Conservation (phyloP, 2,113 vertebrate genomes). For the Cebidichthys violaceus region DNA sequence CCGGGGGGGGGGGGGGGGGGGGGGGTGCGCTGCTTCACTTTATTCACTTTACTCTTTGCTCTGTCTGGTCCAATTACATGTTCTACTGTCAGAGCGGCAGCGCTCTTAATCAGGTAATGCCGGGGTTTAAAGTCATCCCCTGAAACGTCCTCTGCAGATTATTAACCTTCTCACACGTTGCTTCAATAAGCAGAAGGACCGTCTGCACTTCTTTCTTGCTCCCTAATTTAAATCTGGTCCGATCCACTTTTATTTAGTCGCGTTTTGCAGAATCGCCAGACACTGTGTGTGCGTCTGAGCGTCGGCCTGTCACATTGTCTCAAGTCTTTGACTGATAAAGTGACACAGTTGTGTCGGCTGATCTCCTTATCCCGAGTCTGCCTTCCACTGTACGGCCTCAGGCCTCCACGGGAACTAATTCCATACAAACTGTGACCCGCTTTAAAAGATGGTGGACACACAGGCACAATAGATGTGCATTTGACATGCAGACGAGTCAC, state of each 20-base stretch:
- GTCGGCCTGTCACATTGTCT: slow-evolving; percentile 53
- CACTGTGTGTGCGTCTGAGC: slow-evolving; percentile 13
- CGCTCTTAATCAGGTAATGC: slow-evolving; percentile 78
- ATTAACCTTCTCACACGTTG: slow-evolving; percentile 33
- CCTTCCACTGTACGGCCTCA: slow-evolving; percentile 53
- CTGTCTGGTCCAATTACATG: slow-evolving; percentile 80
- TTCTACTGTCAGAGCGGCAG: slow-evolving; percentile 67
- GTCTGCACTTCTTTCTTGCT: background rate
- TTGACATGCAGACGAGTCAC: slow-evolving; percentile 44
- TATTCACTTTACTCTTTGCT: slow-evolving; percentile 68
- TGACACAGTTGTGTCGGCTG: slow-evolving; percentile 75
- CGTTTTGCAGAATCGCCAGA: slow-evolving; percentile 28
- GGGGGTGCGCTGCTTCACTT: slow-evolving; percentile 35
- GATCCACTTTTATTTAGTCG: background rate
- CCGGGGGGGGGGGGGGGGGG: background rate
- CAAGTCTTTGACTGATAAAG: slow-evolving; percentile 61
- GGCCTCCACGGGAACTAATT: slow-evolving; percentile 62
- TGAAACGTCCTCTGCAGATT: slow-evolving; percentile 52
- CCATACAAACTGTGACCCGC: slow-evolving; percentile 55
- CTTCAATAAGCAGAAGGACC: slow-evolving; percentile 27
- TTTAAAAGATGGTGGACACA: slow-evolving; percentile 50
- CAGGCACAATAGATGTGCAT: slow-evolving; percentile 29
- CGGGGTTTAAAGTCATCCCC: slow-evolving; percentile 61
- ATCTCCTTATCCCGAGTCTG: slow-evolving; percentile 57
- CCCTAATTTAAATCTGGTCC: slow-evolving; percentile 9